phyloP scores from a whole-genome alignment of 37 sponge, comb jelly and placozoan genomes.

The Aphrocallistes beatrix region DNA sequence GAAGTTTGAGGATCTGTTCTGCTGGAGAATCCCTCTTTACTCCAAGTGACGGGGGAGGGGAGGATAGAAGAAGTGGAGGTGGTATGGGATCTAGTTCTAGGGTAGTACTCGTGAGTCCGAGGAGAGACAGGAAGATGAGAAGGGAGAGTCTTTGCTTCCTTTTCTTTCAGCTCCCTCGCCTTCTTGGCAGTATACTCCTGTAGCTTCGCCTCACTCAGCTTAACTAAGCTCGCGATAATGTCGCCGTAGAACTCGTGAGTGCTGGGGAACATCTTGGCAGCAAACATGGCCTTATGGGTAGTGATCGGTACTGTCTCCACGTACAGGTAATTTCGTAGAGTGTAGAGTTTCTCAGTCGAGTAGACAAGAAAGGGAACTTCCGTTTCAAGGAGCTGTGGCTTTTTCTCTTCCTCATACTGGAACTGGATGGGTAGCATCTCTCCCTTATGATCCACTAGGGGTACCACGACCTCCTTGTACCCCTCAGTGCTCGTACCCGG shows the following conservation, averaged over 20 bases:
- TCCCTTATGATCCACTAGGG: conserved; percentile 63
- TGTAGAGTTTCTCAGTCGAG: neutral
- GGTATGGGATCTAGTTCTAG: neutral
- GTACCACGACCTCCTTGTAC: conserved; percentile 43
- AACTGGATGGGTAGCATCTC: conserved; percentile 64
- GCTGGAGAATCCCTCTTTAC: too few relatives aligned
- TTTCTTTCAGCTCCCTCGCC: neutral
- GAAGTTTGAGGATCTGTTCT: too few relatives aligned
- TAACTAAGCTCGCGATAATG: neutral
- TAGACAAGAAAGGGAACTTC: neutral
- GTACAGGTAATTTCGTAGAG: neutral
- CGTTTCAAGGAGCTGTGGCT: too few relatives aligned
- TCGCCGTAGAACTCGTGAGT: conserved; percentile 1
- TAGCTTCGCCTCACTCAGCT: neutral
- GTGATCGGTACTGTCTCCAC: neutral
- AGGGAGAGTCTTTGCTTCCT: neutral
- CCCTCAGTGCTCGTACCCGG: neutral
- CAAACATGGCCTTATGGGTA: neutral
- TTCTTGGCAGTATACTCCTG: neutral
- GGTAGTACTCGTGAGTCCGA: too few relatives aligned
- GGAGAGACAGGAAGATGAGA: neutral
- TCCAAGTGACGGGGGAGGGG: neutral
- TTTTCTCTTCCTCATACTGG: neutral
- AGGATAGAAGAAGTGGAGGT: neutral
- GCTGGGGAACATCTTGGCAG: neutral